Evolutionary conservation across 2,113 vertebrate species (phyloP).

Genomic region (Periophthalmus modestus): DNA sequence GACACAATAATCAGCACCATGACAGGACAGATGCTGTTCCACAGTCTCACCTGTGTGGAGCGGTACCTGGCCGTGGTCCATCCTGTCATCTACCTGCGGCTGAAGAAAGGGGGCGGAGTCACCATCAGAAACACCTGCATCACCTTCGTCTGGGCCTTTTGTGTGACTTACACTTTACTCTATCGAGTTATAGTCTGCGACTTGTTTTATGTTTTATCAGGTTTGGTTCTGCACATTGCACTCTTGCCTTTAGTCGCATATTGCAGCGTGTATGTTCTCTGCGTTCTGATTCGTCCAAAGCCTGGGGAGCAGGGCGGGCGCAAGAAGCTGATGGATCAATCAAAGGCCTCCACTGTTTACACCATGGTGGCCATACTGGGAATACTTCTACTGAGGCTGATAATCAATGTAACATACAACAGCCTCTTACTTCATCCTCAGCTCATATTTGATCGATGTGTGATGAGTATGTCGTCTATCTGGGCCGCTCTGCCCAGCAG

Average conservation of each 20-base stretch:
- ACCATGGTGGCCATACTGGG: slow-evolving; percentile 17
- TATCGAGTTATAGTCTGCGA: fast-evolving
- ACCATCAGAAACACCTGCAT: slow-evolving; percentile 17
- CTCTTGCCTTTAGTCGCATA: background rate
- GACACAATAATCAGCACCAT: background rate
- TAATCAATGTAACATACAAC: fast-evolving
- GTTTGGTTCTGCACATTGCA: too few relatives aligned
- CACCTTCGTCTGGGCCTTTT: slow-evolving; percentile 16
- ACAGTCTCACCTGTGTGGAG: slow-evolving; percentile 4
- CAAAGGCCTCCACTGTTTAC: slow-evolving; percentile 34
- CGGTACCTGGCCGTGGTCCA: background rate
- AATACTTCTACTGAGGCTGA: slow-evolving; percentile 11
- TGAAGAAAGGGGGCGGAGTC: background rate
- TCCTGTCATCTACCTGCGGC: background rate
- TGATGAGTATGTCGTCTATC: background rate
- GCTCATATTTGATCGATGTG: background rate
- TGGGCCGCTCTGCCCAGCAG: background rate
- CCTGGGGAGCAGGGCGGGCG: slow-evolving; percentile 14
- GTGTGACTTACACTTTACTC: background rate
- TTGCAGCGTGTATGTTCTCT: slow-evolving; percentile 27
- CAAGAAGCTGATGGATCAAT: background rate
- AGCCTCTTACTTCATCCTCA: fast-evolving
- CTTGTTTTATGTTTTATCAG: fast-evolving
- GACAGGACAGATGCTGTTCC: background rate
- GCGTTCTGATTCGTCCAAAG: slow-evolving; percentile 10